These are phyloP conservation scores for Carcina quercana DNA, from an alignment of 2,888 invertebrate species.

Conservation along the genomic window DNA sequence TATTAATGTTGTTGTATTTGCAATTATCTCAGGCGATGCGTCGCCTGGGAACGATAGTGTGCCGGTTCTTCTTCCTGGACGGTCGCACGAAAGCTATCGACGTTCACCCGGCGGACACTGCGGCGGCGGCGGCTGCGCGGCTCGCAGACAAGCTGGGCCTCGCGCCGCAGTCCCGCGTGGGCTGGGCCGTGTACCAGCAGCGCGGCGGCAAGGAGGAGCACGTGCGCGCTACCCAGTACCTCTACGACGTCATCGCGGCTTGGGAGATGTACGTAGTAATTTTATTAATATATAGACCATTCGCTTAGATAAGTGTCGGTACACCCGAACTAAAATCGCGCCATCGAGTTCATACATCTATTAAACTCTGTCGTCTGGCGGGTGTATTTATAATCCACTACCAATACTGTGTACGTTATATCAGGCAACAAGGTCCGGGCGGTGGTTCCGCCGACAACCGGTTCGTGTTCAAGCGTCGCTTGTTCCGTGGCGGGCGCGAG, in stretches of 20 bases:
- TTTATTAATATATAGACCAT: background rate
- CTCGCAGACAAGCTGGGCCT: constrained; percentile 92
- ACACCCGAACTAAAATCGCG: no score
- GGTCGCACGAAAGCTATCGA: constrained; percentile 96
- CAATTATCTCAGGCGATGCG: constrained; percentile 84
- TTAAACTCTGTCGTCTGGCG: no score
- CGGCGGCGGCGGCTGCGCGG: constrained; percentile 90
- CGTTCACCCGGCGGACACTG: constrained; percentile 95
- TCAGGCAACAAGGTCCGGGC: constrained; percentile 77
- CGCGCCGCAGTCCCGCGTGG: constrained; percentile 81
- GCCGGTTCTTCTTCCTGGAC: constrained; percentile 95
- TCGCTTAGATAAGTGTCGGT: no score
- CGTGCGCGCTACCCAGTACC: constrained; percentile 91
- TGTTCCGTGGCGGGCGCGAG: constrained; percentile 91
- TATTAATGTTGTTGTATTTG: no score
- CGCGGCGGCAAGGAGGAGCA: constrained; percentile 91
- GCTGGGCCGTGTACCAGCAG: constrained; percentile 96
- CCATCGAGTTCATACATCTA: no score
- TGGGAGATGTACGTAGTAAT: constrained; percentile 90
- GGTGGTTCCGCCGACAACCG: constrained; percentile 91
- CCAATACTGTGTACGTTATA: no score
- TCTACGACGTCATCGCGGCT: constrained; percentile 94
- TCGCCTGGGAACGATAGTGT: constrained; percentile 92
- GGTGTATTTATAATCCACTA: no score
- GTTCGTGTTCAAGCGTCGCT: constrained; percentile 92